Evolutionary conservation across 1,140 invertebrate genomes (phyloP), one percentile per base, ranked within the genome.

Genomic region (Asobara japonica): DNA sequence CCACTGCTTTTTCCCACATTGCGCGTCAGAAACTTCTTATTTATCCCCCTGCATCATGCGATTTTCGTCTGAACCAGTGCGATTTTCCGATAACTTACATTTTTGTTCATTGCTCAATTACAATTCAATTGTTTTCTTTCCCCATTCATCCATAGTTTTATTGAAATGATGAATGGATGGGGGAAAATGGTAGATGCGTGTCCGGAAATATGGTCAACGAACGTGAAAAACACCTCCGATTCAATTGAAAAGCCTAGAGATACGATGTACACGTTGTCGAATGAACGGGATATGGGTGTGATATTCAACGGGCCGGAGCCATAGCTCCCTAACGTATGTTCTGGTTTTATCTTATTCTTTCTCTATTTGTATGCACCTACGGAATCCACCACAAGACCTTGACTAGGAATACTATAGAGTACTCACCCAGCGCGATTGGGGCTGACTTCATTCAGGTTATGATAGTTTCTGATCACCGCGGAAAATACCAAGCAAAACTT

Each of bases 191-290:
- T 30, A 8, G 33, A 70, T 33, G 56, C 56, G 68, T 70, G 29
- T 20, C 60, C 30, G 18, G 25, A 64, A 41, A 27, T 62, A 25
- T 18, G 13, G 4, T 30, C 5, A 18, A 41, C 25, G 22, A 31
- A 64, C 51, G 51, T 56, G 51, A 56, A 56, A 56, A 56, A 56
- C 13, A 27, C 51, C 18, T 25, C 22, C 22, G 18, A 25, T 56
- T 56, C 13, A 56, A 56, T 56, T 56, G 22, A 56, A 56, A 56
- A 56, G 13, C 13, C 20, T 11, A 1, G 22, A 27, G 13, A 56
- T 22, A 18, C 18, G 51, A 56, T 56, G 51, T 56, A 10, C 51
- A 25, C 22, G 22, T 56, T 80, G 79, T 84, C 80, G 80, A 84
- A 85, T 80, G 81, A 81, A 81, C n/a, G n/a, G n/a, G n/a, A n/a